Base-by-base conservation (phyloP, 2,888 invertebrate genomes). In the Nomada ferruginata region DNA sequence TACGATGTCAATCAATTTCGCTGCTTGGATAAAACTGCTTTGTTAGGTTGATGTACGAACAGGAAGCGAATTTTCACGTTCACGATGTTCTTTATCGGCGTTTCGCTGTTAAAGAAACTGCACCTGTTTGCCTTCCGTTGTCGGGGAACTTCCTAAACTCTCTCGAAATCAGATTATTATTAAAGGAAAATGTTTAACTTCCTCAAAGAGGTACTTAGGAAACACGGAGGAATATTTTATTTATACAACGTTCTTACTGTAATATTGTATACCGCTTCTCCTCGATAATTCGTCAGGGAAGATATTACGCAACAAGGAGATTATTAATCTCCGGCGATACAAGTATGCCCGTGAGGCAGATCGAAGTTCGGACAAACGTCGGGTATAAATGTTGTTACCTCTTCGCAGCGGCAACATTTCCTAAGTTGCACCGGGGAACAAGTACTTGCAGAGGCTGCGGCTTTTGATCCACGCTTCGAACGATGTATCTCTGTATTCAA, bases 291-390 rank as follows among this genome's bases (percentile, higher is more conserved):
- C 20, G 11, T 13, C n/a, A n/a, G 11, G n/a, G 42, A 52, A 44
- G 61, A 52, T 64, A 23, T 42, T 26, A 36, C 18, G 20, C 20
- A 60, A 44, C 50, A 52, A 63, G 18, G 36, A 23, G 55, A 57
- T 61, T 44, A 26, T 36, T 36, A 72, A 76, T 57, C 61, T 53
- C 61, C n/a, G n/a, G 63, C 76, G 72, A 47, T n/a, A 13, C 42
- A 13, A 76, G 47, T 44, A 20, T 57, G 3, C 42, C 44, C 20
- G 18, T 9, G 29, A 15, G 36, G 29, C 4, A 5, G 69, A 11
- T 20, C 61, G 23, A 59, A 79, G 64, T 70, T 69, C 13, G 57
- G 26, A 10, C 71, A 29, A 63, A 76, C 61, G 75, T 68, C 63
- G 26, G 36, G 63, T 23, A 26, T 42, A n/a, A 55, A 63, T 64